A percentile compares a stretch with the other conserved stretches of the same genome.
These are phyloP conservation scores for Muntiacus reevesi DNA, from an alignment of 2,113 vertebrate species.

Conservation along the genomic window DNA sequence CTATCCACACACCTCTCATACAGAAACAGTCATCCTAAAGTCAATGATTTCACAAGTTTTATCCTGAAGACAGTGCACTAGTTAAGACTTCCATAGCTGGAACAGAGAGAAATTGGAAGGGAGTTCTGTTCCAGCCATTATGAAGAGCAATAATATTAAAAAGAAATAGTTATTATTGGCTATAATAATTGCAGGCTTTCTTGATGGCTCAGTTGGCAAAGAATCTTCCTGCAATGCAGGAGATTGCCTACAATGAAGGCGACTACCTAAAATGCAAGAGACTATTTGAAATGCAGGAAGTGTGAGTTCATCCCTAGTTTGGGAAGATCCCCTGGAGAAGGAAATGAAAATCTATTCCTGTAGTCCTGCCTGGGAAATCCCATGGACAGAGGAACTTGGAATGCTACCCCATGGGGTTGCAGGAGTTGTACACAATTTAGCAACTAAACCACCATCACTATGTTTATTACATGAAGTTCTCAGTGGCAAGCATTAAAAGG, in stretches of 20 bases:
- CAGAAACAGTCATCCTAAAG: not conserved
- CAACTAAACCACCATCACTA: not conserved
- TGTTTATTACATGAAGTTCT: not conserved
- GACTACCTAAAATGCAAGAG: not conserved
- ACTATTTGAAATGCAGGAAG: not conserved
- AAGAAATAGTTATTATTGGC: not conserved
- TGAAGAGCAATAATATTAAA: not conserved
- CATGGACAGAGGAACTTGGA: not conserved
- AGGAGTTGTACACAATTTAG: not conserved
- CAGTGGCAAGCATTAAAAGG: not conserved
- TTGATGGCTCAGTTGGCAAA: not conserved
- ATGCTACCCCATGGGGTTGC: not conserved
- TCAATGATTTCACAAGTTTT: not conserved
- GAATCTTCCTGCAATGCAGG: not conserved
- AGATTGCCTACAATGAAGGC: not conserved
- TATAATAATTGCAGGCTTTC: not conserved
- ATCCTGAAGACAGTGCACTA: not conserved
- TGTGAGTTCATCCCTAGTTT: not conserved
- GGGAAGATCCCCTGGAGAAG: not conserved
- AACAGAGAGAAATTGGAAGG: not conserved
- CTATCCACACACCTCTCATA: not conserved
- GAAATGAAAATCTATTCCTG: not conserved
- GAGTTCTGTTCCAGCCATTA: not conserved
- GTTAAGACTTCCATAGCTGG: not conserved
- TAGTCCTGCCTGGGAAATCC: not conserved